phyloP scores from a whole-genome alignment of 2,888 invertebrate species.

The Epiperipatus broadwayi region DNA sequence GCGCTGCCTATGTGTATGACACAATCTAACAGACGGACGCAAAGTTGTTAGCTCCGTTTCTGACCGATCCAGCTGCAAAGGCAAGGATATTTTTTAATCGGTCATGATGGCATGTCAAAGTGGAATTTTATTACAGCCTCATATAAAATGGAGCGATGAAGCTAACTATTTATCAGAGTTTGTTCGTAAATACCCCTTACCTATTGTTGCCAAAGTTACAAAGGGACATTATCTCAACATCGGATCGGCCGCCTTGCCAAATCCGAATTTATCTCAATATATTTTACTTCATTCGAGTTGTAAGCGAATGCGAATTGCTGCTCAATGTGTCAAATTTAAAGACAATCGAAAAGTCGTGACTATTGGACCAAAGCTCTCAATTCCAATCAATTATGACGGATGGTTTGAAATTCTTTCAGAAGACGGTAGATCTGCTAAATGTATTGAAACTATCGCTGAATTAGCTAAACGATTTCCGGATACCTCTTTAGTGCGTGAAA shows the following conservation, averaged over 20 bases:
- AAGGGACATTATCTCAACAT: slow-evolving; percentile 82
- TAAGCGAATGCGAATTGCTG: slow-evolving; percentile 58
- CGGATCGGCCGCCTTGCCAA: slow-evolving; percentile 68
- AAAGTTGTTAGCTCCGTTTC: no score
- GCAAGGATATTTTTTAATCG: no score
- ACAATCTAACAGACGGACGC: no score
- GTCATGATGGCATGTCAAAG: no score
- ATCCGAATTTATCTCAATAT: slow-evolving; percentile 64
- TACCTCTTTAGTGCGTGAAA: slow-evolving; percentile 52
- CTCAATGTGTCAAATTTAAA: slow-evolving; percentile 52
- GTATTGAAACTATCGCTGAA: slow-evolving; percentile 70
- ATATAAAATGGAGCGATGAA: no score
- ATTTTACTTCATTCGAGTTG: slow-evolving; percentile 67
- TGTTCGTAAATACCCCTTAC: no score
- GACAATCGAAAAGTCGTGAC: no score
- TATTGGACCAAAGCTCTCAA: slow-evolving; percentile 58
- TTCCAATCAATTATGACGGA: slow-evolving; percentile 73
- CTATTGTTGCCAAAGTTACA: slow-evolving; percentile 70
- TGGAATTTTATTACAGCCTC: no score
- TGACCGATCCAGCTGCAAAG: no score
- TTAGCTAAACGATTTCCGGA: slow-evolving; percentile 38
- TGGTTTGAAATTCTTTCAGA: slow-evolving; percentile 85
- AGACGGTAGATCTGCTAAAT: slow-evolving; percentile 71
- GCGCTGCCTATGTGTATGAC: no score
- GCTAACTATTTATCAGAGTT: no score